phyloP scores from a whole-genome alignment of 1,140 invertebrate genomes.

The Hormaphis cornu region DNA sequence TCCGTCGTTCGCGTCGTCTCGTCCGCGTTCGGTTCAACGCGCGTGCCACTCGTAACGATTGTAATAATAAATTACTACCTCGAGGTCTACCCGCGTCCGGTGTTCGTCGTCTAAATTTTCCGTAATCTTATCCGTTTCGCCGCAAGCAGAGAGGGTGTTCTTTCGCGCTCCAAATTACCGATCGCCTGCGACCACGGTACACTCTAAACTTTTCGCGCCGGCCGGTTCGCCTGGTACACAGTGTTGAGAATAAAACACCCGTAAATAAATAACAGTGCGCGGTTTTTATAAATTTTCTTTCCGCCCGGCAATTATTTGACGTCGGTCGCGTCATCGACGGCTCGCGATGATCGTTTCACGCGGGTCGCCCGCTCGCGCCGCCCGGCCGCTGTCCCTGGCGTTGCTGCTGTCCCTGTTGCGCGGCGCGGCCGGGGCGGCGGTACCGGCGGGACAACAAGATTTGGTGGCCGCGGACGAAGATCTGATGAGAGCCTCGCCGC shows the following conservation, averaged over 20 bases:
- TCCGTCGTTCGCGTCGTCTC: not conserved
- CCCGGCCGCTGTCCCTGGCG: too few species aligned
- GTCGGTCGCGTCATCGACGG: too few species aligned
- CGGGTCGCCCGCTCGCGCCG: not conserved
- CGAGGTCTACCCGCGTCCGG: not conserved
- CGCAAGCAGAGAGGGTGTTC: too few species aligned
- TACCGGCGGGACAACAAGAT: not conserved
- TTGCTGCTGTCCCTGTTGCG: not conserved
- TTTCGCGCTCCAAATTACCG: too few species aligned
- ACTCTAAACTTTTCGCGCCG: too few species aligned
- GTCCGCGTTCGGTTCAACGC: not conserved
- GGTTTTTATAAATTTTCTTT: too few species aligned
- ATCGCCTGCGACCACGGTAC: too few species aligned
- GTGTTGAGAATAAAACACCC: too few species aligned
- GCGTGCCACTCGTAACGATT: not conserved
- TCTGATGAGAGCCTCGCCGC: conserved; percentile 49
- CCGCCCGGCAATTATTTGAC: too few species aligned
- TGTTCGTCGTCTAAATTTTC: not conserved
- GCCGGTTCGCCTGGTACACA: too few species aligned
- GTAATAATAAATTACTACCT: not conserved
- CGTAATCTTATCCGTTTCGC: not conserved
- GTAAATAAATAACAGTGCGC: too few species aligned
- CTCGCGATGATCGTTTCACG: not conserved
- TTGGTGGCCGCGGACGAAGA: not conserved
- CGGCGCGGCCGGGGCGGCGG: not conserved